These are phyloP conservation scores for Myotis lucifugus DNA, from an alignment of 2,113 vertebrate genomes.

Conservation along the genomic window DNA sequence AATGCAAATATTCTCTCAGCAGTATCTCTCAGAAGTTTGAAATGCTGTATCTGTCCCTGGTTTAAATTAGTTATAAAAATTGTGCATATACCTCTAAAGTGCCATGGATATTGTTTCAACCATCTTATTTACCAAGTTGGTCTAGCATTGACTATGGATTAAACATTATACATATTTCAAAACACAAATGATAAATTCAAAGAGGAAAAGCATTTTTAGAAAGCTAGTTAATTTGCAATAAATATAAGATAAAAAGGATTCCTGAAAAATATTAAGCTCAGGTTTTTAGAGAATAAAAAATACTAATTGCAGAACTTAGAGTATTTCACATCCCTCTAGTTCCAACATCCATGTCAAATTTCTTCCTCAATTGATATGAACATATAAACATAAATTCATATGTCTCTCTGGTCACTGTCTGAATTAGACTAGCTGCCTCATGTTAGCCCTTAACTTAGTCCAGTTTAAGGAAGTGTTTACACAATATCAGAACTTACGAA, in stretches of 20 bases:
- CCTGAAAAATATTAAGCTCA: neutral
- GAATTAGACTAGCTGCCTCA: neutral
- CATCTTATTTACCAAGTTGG: neutral
- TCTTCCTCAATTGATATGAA: neutral
- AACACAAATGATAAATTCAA: neutral
- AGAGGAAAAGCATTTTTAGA: neutral
- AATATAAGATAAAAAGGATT: neutral
- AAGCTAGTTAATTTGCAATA: neutral
- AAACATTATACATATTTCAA: slow-evolving; percentile 2
- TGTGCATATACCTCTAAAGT: neutral
- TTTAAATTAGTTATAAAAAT: neutral
- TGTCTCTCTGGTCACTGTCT: neutral
- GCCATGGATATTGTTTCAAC: neutral
- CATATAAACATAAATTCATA: neutral
- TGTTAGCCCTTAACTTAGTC: neutral
- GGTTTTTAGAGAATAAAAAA: neutral
- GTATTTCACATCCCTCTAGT: neutral
- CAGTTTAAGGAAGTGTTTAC: neutral
- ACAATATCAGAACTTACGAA: neutral
- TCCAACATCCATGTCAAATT: neutral
- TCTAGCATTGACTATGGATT: neutral
- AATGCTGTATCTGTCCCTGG: neutral
- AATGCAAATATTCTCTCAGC: neutral
- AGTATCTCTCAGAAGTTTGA: neutral
- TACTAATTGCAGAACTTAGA: neutral